Evolutionary conservation across 2,888 invertebrate species (phyloP).

Genomic region (Chelonus formosanus): DNA sequence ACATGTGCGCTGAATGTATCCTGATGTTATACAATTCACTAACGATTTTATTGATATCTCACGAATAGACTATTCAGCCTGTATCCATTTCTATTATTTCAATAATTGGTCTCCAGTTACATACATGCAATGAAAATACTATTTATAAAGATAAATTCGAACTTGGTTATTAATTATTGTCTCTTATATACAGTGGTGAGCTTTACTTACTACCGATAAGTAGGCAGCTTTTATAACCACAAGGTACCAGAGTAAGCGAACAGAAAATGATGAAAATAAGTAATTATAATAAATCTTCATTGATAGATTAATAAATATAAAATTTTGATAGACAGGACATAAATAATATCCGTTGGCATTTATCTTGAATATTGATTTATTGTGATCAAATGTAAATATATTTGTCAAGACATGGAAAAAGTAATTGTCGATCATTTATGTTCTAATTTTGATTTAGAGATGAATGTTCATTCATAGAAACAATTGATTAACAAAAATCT

Average conservation of each 20-base stretch:
- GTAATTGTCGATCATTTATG: conserved; percentile 5
- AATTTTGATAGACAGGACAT: conserved; percentile 20
- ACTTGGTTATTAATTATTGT: conserved; percentile 57
- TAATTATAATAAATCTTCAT: not conserved
- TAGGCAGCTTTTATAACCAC: conserved; percentile 1
- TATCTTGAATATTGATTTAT: conserved; percentile 17
- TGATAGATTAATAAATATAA: conserved; percentile 19
- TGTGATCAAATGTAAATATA: conserved; percentile 17
- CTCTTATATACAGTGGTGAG: conserved; percentile 36
- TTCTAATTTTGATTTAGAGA: no score
- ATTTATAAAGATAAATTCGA: conserved; percentile 19
- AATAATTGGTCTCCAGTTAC: no score
- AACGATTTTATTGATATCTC: not conserved
- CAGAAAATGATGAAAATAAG: not conserved
- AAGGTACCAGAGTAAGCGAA: not conserved
- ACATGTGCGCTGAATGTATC: conserved; percentile 35
- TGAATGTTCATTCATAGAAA: no score
- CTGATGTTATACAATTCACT: not conserved
- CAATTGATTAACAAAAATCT: no score
- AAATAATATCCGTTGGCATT: conserved; percentile 22
- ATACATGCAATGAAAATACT: no score
- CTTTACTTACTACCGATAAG: conserved; percentile 33
- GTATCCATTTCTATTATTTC: no score
- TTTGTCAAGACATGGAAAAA: conserved; percentile 14
- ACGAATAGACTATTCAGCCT: not conserved